Base-by-base conservation (phyloP, 1,140 invertebrate species). In the Danaus melanippus region DNA sequence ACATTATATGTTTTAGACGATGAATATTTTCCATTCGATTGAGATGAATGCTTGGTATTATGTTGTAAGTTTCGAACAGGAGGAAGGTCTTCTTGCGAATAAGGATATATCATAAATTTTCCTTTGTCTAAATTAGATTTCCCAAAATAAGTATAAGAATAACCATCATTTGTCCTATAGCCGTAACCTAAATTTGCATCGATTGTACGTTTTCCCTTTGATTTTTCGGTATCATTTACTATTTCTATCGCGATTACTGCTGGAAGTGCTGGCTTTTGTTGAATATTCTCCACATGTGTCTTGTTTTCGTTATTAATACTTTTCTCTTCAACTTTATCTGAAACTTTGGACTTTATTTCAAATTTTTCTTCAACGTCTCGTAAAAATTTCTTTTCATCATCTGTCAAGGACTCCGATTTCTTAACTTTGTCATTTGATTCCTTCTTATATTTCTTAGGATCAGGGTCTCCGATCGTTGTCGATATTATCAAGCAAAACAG, bases 221-320 rank as follows among this genome's bases (percentile, higher is more conserved):
- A 74, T 53, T 82, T 76, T 42, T 86, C 71, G 8, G 82, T 88
- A 47, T 89, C 88, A 58, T 90, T 89, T 1, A 90, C 84, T 39
- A 90, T 90, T 76, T 90, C 88, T 47, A 90, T 89, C 9, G 89
- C 89, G 50, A 90, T 88, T 8, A 90, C 88, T 17, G 89, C 89
- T 39, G 88, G 87, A 56, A 87, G 78, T 41, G 76, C 67, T 47
- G 63, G 47, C 59, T 84, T 79, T 49, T 65, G 42, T 15, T 61
- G 52, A 12, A 43, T 15, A 42, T 48, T 46, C 46, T 57, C 55
- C 10, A 41, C 21, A 45, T 44, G 52, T 47, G 46, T 58, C 57
- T 58, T 56, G 15, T 52, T 56, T 53, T 67, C 53, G 53, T 69
- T 58, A 11, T 62, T 58, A 48, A 62, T 45, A 8, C 55, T 56